phyloP scores from a whole-genome alignment of 2,113 vertebrate genomes.

The Macaca mulatta region DNA sequence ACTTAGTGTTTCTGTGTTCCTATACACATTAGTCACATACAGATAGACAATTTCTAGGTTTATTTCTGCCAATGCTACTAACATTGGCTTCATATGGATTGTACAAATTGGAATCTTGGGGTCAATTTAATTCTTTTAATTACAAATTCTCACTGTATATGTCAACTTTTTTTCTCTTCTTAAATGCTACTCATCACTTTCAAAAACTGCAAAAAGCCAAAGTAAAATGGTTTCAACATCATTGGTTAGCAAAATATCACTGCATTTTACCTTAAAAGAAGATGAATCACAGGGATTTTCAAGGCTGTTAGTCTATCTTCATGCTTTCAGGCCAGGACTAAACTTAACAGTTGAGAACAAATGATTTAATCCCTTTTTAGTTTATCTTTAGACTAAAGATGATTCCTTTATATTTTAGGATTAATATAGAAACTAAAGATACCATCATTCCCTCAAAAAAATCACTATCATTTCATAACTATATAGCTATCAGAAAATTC shows the following conservation, averaged over 20 bases:
- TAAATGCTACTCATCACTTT: not conserved
- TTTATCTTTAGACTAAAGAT: conserved; percentile 62
- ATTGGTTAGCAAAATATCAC: conserved; percentile 38
- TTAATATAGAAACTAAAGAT: conserved; percentile 56
- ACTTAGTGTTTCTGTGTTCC: not conserved
- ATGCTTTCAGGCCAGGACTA: conserved; percentile 16
- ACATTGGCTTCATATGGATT: not conserved
- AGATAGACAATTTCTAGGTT: not conserved
- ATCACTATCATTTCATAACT: conserved; percentile 32
- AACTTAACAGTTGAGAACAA: conserved; percentile 34
- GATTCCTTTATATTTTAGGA: conserved; percentile 60
- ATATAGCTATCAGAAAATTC: not conserved
- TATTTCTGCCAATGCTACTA: not conserved
- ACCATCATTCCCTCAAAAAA: not conserved
- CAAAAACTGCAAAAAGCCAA: not conserved
- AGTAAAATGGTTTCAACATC: not conserved
- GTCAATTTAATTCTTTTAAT: conserved; percentile 12
- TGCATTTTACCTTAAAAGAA: conserved; percentile 22
- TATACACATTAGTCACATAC: not conserved
- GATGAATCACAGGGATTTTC: conserved; percentile 35
- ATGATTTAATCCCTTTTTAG: conserved; percentile 55
- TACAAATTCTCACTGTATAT: not conserved
- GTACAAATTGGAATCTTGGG: not conserved
- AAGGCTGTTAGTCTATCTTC: conserved; percentile 35
- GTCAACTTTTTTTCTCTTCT: not conserved